These are phyloP conservation scores for Pseudopodoces humilis DNA, from an alignment of 2,113 vertebrate species.

Conservation along the genomic window DNA sequence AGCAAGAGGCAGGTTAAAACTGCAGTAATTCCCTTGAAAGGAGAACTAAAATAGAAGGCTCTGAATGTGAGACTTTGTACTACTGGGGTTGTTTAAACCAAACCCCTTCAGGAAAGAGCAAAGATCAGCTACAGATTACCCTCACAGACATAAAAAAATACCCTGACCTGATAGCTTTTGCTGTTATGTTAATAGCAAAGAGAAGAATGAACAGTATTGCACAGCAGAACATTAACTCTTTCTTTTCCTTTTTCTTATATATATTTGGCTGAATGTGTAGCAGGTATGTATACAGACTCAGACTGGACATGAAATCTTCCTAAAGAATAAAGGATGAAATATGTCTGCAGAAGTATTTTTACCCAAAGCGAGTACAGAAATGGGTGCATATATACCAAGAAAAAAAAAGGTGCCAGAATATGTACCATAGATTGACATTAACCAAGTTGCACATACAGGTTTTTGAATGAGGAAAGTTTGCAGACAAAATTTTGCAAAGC, in stretches of 20 bases:
- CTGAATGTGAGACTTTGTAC: conserved; percentile 1
- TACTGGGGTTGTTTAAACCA: conserved; percentile 1
- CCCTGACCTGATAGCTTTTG: background rate
- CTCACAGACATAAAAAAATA: background rate
- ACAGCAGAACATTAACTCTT: background rate
- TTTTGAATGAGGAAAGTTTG: background rate
- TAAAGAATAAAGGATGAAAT: background rate
- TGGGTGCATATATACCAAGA: background rate
- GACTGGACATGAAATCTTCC: background rate
- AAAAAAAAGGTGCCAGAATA: background rate
- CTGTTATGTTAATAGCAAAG: background rate
- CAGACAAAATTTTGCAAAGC: background rate
- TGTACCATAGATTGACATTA: background rate
- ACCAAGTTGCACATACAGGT: background rate
- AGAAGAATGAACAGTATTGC: background rate
- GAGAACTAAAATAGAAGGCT: conserved; percentile 35
- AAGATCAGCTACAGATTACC: background rate
- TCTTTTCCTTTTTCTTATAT: background rate
- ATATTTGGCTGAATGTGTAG: background rate
- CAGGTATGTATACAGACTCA: background rate
- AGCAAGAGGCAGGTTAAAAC: conserved; percentile 44
- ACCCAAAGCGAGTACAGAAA: background rate
- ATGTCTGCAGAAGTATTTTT: background rate
- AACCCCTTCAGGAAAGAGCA: background rate
- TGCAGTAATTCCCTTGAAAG: conserved; percentile 40